A percentile compares a stretch with the other conserved stretches of the same genome.
Conservation (phyloP, 1,140 invertebrate species). For the Gonatopus flavifemur region DNA sequence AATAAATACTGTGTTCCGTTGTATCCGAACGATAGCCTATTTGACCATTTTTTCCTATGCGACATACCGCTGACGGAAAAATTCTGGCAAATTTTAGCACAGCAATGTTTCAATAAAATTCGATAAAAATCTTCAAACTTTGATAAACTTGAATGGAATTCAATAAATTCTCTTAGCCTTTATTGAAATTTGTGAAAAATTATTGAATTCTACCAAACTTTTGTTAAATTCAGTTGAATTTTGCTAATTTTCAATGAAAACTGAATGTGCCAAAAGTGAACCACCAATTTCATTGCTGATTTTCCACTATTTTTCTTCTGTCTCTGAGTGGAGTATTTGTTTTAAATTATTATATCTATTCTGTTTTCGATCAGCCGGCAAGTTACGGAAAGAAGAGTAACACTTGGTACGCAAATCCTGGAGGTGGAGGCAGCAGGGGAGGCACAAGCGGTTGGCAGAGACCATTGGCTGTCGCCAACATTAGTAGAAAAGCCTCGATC, state of each 20-base stretch:
- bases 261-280: not conserved
- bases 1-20: too few relatives aligned
- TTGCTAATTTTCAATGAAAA: too few relatives aligned
- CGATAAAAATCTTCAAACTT: too few relatives aligned
- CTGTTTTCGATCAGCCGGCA: conserved; percentile 64
- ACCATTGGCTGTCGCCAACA: conserved; percentile 73
- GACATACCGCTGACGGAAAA: not conserved
- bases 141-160: too few relatives aligned
- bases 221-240: too few relatives aligned
- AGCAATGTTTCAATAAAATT: too few relatives aligned
- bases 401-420: conserved; percentile 76
- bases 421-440: conserved; percentile 48
- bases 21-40: too few relatives aligned
- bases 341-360: conserved; percentile 1
- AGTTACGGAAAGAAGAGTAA: conserved; percentile 87
- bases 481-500: conserved; percentile 62
- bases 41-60: not conserved
- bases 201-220: too few relatives aligned
- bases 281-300: not conserved
- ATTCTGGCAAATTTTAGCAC: too few relatives aligned
- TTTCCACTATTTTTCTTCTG: not conserved
- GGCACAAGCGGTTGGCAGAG: conserved; percentile 67
- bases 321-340: not conserved
- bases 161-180: too few relatives aligned
- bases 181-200: too few relatives aligned